Percentiles rank a stretch among this genome's conserved stretches.
These are phyloP conservation scores for Aratinga solstitialis DNA, from an alignment of 2,797 vertebrate species.

Conservation along the genomic window DNA sequence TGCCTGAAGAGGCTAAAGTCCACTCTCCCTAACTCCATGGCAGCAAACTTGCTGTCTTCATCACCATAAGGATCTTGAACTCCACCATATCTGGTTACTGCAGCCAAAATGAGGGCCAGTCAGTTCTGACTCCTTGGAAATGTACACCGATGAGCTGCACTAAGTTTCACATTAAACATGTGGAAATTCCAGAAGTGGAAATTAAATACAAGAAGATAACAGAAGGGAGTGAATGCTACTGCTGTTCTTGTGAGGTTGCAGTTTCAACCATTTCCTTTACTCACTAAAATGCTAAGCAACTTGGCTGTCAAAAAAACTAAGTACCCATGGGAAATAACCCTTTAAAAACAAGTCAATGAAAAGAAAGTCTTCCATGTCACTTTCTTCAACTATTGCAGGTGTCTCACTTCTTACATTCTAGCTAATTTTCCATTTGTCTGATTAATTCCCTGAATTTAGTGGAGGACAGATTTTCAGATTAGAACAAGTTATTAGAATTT, in stretches of 20 bases:
- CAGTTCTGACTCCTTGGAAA: background rate
- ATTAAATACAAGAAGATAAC: background rate
- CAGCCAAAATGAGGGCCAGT: background rate
- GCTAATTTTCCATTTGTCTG: background rate
- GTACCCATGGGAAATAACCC: background rate
- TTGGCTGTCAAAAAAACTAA: background rate
- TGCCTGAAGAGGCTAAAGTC: background rate
- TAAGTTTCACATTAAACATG: background rate
- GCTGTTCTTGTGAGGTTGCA: background rate
- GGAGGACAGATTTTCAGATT: background rate
- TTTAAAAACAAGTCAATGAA: background rate
- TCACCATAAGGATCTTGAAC: background rate
- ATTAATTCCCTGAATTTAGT: background rate
- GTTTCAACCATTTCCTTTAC: background rate
- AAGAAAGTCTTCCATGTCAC: background rate
- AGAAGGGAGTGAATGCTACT: background rate
- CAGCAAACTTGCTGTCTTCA: background rate
- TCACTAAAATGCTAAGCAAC: background rate
- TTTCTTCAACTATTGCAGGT: background rate
- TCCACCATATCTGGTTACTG: background rate
- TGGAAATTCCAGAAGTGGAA: background rate
- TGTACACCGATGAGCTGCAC: fast-evolving
- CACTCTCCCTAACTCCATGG: background rate
- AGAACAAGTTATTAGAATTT: background rate
- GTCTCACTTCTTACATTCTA: background rate